These are phyloP conservation scores for Dynastes tityus DNA, from an alignment of 2,888 invertebrate species.

Conservation along the genomic window DNA sequence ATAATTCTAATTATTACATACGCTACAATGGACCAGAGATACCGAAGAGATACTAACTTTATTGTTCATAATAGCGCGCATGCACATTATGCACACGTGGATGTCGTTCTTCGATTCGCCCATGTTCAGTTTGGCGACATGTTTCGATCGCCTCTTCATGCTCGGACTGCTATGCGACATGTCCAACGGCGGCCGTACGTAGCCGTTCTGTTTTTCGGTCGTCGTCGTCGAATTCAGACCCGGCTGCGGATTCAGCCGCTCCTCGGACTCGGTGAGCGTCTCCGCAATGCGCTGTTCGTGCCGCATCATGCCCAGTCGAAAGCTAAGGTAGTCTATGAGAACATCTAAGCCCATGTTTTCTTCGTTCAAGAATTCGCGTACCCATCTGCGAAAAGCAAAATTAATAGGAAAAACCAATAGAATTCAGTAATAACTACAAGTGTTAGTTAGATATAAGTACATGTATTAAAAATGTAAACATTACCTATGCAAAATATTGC, in stretches of 20 bases:
- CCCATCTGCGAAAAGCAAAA: conserved; percentile 84
- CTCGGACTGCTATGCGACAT: conserved; percentile 80
- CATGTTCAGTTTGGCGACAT: conserved; percentile 93
- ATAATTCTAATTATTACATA: too few species aligned
- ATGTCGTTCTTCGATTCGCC: conserved; percentile 98
- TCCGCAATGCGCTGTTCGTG: conserved; percentile 89
- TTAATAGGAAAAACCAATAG: not conserved
- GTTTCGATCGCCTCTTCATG: conserved; percentile 83
- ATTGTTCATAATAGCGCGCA: conserved; percentile 99
- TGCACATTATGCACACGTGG: conserved; percentile 99
- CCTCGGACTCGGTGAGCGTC: conserved; percentile 83
- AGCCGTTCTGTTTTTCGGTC: conserved; percentile 60
- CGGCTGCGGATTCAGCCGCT: conserved; percentile 76
- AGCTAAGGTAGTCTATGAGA: conserved; percentile 97
- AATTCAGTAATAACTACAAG: not conserved
- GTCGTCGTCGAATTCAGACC: conserved; percentile 52
- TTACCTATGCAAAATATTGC: too few species aligned
- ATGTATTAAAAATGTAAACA: too few species aligned
- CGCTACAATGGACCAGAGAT: too few species aligned
- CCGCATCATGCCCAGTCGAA: conserved; percentile 94
- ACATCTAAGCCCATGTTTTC: conserved; percentile 97
- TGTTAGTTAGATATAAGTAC: not conserved
- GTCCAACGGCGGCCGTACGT: conserved; percentile 56
- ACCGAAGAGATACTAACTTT: conserved; percentile 75
- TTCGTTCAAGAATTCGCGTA: conserved; percentile 96